Evolutionary conservation across 2,888 invertebrate genomes (phyloP).

Genomic region (Amiota communis): DNA sequence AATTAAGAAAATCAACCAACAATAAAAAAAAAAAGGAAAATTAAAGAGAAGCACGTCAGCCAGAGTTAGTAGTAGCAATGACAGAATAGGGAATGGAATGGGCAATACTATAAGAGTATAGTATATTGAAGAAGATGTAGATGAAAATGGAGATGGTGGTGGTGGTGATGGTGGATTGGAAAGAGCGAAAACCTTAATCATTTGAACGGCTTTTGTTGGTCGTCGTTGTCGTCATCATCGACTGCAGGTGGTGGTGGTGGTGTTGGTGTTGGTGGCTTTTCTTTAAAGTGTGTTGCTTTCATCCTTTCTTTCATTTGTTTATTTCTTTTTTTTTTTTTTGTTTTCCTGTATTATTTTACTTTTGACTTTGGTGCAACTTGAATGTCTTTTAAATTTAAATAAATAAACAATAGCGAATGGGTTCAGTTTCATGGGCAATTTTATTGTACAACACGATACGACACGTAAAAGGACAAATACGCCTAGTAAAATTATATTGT

Average conservation of each 20-base stretch:
- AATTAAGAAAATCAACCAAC: slow-evolving; percentile 4
- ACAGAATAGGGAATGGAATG: no score
- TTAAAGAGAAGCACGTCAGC: neutral
- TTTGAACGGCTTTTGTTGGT: slow-evolving; percentile 21
- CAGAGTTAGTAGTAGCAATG: no score
- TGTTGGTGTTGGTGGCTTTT: neutral
- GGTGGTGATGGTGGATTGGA: neutral
- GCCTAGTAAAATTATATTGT: slow-evolving; percentile 56
- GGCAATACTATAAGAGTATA: no score
- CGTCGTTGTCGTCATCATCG: neutral
- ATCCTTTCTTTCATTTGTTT: neutral
- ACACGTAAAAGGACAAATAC: slow-evolving; percentile 35
- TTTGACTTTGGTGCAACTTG: neutral
- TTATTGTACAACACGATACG: neutral
- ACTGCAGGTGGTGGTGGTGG: neutral
- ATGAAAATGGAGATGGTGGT: no score
- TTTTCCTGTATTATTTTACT: no score
- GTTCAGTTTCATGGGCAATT: slow-evolving; percentile 8
- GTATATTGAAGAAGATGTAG: no score
- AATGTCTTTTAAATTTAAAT: slow-evolving; percentile 10
- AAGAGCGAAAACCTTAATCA: slow-evolving; percentile 60
- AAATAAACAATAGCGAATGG: slow-evolving; percentile 14
- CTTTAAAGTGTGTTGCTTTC: slow-evolving; percentile 20
- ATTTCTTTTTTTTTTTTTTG: no score
- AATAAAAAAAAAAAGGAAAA: slow-evolving; percentile 1